These are phyloP conservation scores for Eumacrocentrus americanus DNA, from an alignment of 2,888 invertebrate genomes.

Conservation along the genomic window DNA sequence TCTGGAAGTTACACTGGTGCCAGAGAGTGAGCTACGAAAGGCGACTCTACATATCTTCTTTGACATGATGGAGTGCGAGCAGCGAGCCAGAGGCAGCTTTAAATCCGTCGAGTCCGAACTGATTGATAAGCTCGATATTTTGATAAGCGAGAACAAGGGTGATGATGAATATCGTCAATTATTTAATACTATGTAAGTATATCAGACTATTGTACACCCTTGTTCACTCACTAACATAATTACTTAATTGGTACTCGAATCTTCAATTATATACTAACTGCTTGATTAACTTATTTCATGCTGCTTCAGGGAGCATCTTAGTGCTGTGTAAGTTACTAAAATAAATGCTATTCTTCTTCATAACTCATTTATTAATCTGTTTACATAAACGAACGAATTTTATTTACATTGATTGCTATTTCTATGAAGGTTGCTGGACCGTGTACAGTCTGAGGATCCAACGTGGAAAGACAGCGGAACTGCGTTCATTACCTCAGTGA, in stretches of 20 bases:
- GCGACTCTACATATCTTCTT: conserved; percentile 92
- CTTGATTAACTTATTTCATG: conserved; percentile 41
- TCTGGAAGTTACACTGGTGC: conserved; percentile 90
- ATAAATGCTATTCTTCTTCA: no score
- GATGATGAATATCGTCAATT: conserved; percentile 91
- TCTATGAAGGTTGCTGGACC: conserved; percentile 74
- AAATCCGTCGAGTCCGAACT: conserved; percentile 90
- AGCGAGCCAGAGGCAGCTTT: conserved; percentile 82
- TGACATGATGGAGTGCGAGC: conserved; percentile 95
- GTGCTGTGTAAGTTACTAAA: conserved; percentile 94
- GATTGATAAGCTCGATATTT: conserved; percentile 90
- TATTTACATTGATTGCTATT: conserved; percentile 6
- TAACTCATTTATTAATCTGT: no score
- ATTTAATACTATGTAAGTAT: conserved; percentile 94
- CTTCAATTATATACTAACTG: conserved; percentile 22
- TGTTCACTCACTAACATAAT: conserved; percentile 11
- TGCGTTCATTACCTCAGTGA: conserved; percentile 91
- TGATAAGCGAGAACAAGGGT: conserved; percentile 92
- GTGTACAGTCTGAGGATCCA: conserved; percentile 83
- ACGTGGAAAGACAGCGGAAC: conserved; percentile 91
- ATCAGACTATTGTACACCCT: conserved; percentile 15
- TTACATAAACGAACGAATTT: neutral
- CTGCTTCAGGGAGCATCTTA: conserved; percentile 82
- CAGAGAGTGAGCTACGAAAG: conserved; percentile 82
- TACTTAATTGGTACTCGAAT: conserved; percentile 14